Evolutionary conservation across 2,797 vertebrate genomes (phyloP).

Genomic region (Pangasius djambal): DNA sequence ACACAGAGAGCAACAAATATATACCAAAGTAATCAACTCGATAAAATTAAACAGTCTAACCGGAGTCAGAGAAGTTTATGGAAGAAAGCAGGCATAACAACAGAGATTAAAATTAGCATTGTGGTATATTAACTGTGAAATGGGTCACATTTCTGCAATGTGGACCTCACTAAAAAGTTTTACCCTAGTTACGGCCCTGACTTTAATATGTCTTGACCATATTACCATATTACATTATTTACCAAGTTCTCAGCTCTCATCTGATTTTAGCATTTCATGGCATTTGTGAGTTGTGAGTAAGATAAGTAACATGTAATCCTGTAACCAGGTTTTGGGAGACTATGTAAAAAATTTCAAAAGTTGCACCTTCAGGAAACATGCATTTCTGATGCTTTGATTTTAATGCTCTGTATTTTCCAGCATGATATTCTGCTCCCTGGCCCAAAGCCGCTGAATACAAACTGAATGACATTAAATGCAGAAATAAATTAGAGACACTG

Average conservation of each 20-base stretch:
- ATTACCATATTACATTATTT: not conserved
- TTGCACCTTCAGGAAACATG: not conserved
- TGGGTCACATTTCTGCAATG: not conserved
- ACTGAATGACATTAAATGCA: slow-evolving; percentile 19
- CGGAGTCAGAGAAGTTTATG: not conserved
- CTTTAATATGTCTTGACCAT: not conserved
- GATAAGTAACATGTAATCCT: not conserved
- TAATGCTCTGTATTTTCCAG: not conserved
- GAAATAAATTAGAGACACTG: slow-evolving; percentile 21
- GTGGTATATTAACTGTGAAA: not conserved
- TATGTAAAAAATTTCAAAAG: not conserved
- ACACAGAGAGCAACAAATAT: not conserved
- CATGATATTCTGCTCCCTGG: not conserved
- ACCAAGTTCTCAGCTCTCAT: not conserved
- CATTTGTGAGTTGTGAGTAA: not conserved
- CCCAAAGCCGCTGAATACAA: slow-evolving; percentile 6
- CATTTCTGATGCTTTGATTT: slow-evolving; percentile 5
- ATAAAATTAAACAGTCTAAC: not conserved
- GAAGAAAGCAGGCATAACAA: not conserved
- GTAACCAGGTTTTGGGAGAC: not conserved
- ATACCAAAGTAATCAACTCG: not conserved
- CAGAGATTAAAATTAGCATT: not conserved
- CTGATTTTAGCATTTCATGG: not conserved
- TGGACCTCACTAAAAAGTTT: not conserved
- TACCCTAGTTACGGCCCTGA: not conserved